A percentile compares a stretch with the other conserved stretches of the same genome.
phyloP scores from a whole-genome alignment of 1,140 invertebrate genomes.

The Drosophila albomicans region DNA sequence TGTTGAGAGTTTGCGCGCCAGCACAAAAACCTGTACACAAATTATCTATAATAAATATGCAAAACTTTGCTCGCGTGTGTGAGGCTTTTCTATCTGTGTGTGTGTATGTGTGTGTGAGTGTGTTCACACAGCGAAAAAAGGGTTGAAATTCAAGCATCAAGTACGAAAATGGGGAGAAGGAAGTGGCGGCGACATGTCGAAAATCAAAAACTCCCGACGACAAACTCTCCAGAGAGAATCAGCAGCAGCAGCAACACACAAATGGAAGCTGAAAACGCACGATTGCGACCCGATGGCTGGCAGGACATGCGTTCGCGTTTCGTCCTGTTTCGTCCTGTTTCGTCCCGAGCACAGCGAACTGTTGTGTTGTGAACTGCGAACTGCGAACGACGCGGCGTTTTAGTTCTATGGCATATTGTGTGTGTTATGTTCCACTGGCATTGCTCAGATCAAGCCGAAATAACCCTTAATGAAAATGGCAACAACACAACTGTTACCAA shows the following conservation, averaged over 20 bases:
- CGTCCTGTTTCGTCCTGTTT: conserved; percentile 16
- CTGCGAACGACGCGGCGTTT: conserved; percentile 46
- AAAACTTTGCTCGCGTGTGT: conserved; percentile 63
- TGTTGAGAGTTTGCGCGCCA: conserved; percentile 80
- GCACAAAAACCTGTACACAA: conserved; percentile 82
- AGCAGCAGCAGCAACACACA: conserved; percentile 27
- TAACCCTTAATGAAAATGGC: conserved; percentile 80
- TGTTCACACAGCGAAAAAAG: conserved; percentile 60
- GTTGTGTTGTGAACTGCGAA: conserved; percentile 38
- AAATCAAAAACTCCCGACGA: conserved; percentile 77
- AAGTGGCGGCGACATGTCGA: conserved; percentile 67
- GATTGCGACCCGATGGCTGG: conserved; percentile 24
- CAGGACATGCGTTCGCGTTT: conserved; percentile 23
- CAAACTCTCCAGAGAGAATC: conserved; percentile 72
- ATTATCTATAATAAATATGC: conserved; percentile 84
- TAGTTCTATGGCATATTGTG: conserved; percentile 44
- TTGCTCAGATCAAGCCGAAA: conserved; percentile 73
- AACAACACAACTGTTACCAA: conserved; percentile 74
- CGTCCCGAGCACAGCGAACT: too few species aligned
- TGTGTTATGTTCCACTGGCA: conserved; percentile 23
- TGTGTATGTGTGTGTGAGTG: conserved; percentile 20
- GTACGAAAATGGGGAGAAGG: conserved; percentile 17
- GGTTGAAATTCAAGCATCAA: conserved; percentile 65
- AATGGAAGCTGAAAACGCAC: conserved; percentile 72
- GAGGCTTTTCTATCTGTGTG: neutral